Base-by-base conservation (phyloP, 2,797 vertebrate genomes). In the Epinephelus malabaricus region DNA sequence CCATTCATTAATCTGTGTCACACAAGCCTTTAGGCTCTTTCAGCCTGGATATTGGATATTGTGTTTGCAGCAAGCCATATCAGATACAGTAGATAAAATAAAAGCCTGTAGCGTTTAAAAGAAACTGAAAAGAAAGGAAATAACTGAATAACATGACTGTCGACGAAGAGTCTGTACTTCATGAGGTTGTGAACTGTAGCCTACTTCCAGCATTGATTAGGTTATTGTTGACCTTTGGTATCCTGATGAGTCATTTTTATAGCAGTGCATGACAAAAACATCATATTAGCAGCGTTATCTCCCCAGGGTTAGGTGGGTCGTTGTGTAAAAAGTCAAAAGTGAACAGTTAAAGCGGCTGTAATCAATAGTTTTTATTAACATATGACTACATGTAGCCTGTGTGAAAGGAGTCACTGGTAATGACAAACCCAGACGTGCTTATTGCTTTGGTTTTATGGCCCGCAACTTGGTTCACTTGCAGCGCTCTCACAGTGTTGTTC, bases 161-260 rank as follows among this genome's bases (percentile, higher is more conserved):
- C 0, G n/a, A 30, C 27, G 45, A n/a, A 0, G 6, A 45, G 9
- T 17, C 14, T 30, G 14, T 51, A 40, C 5, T 34, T 47, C 46
- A 45, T 21, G 25, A 49, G 13, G n/a, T 2, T 23, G 12, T 30
- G 2, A 38, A 47, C 5, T 40, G 27, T 30, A 30, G 27, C 27
- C 11, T 11, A 11, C 49, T 18, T 9, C 6, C 1, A 11, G 23
- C 7, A 38, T 1, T 40, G 5, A 47, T 47, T 5, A 38, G 2
- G 25, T n/a, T 7, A 25, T 17, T 15, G 12, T 8, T 27, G 61
- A 60, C 19, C 21, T 51, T 14, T 47, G 11, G 5, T 12, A 69
- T 18, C 49, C n/a, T 25, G 3, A 49, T 56, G 53, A 64, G 40
- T 83, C 66, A 77, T 19, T 17, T 54, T 77, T 68, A 77, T 66